A percentile compares a stretch with the other conserved stretches of the same genome.
Conservation (phyloP, 2,888 invertebrate genomes). For the Gymnosoma rotundatum region DNA sequence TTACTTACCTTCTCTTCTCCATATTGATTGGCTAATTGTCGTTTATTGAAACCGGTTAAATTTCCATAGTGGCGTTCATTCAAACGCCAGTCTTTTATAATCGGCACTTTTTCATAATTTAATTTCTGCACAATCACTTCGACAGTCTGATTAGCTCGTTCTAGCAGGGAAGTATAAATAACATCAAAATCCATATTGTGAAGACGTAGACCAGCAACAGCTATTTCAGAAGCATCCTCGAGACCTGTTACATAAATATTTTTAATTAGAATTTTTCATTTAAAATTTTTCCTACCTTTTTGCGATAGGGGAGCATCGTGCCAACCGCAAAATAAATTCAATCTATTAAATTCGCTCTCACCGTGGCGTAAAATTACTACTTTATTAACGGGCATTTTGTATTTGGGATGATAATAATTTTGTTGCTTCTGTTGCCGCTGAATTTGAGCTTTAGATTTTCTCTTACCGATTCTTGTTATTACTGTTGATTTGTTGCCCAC, state of each 20-base stretch:
- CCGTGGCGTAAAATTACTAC: constrained; percentile 86
- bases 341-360: constrained; percentile 89
- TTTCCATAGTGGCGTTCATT: constrained; percentile 95
- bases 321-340: constrained; percentile 90
- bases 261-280: background rate
- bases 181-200: constrained; percentile 89
- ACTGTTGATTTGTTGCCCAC: constrained; percentile 50
- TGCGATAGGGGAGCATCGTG: constrained; percentile 87
- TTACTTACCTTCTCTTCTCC: constrained; percentile 89
- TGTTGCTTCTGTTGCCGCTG: constrained; percentile 10
- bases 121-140: constrained; percentile 87
- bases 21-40: constrained; percentile 92
- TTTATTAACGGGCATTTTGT: constrained; percentile 78
- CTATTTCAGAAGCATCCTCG: constrained; percentile 78
- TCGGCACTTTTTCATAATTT: constrained; percentile 86
- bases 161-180: constrained; percentile 91
- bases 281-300: constrained; percentile 83
- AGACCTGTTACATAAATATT: constrained; percentile 74
- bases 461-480: constrained; percentile 30
- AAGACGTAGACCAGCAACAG: constrained; percentile 88
- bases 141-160: constrained; percentile 89
- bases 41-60: constrained; percentile 92
- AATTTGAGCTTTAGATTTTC: constrained; percentile 4
- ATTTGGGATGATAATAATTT: constrained; percentile 11
- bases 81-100: constrained; percentile 90